A percentile compares a stretch with the other conserved stretches of the same genome.
These are phyloP conservation scores for Synanthedon myopaeformis DNA, from an alignment of 2,888 invertebrate genomes.

Conservation along the genomic window DNA sequence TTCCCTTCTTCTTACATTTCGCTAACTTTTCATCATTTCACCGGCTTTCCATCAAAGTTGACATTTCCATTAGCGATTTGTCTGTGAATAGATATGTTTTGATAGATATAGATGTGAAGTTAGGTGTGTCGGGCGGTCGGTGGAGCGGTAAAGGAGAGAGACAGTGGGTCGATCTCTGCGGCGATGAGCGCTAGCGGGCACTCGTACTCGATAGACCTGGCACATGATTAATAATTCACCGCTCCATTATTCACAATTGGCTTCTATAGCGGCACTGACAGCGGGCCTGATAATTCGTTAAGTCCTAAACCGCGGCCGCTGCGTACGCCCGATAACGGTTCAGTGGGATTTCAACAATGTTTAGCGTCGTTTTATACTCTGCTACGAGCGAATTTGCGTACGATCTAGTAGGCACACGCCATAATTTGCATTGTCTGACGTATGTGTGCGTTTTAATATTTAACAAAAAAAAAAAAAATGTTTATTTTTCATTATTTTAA, in stretches of 20 bases:
- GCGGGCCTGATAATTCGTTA: conserved; percentile 56
- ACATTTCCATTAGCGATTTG: neutral
- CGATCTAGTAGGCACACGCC: neutral
- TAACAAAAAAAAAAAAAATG: no score
- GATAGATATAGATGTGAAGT: no score
- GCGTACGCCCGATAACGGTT: conserved; percentile 53
- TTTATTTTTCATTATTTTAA: no score
- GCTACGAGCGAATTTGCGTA: conserved; percentile 11
- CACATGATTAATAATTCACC: conserved; percentile 40
- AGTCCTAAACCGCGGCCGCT: conserved; percentile 56
- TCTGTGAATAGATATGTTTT: no score
- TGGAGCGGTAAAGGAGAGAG: conserved; percentile 12
- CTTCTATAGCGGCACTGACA: conserved; percentile 47
- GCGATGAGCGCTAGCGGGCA: conserved; percentile 7
- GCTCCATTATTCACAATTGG: conserved; percentile 57
- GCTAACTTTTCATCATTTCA: conserved; percentile 4
- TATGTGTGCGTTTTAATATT: no score
- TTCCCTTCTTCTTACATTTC: neutral
- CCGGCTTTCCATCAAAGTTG: conserved; percentile 2
- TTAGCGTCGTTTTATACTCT: conserved; percentile 16
- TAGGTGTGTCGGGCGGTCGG: conserved; percentile 7
- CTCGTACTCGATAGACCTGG: conserved; percentile 8
- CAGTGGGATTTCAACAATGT: conserved; percentile 42
- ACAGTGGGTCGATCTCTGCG: conserved; percentile 4
- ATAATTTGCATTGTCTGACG: no score